These are phyloP conservation scores for Hyla sarda DNA, from an alignment of 2,113 vertebrate species.

Conservation along the genomic window DNA sequence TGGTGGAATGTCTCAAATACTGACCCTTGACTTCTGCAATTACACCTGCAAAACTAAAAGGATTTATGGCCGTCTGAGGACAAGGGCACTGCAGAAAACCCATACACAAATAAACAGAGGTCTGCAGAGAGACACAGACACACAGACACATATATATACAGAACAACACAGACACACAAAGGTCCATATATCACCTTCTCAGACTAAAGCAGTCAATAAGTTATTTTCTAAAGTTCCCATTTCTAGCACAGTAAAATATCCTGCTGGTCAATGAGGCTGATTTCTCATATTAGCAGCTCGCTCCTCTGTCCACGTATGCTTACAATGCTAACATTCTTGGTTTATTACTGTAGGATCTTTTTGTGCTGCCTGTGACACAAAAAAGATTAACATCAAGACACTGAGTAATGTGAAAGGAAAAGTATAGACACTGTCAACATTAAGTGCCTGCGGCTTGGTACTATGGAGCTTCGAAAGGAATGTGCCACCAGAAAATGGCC, in stretches of 20 bases:
- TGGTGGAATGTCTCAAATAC: slow-evolving; percentile 54
- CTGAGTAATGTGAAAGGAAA: slow-evolving; percentile 19
- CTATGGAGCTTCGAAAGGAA: too few relatives aligned
- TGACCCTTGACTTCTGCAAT: slow-evolving; percentile 58
- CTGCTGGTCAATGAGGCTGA: slow-evolving; percentile 16
- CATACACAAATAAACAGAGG: slow-evolving; percentile 58
- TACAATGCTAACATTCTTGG: background rate
- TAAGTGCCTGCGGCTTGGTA: too few relatives aligned
- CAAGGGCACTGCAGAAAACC: slow-evolving; percentile 46
- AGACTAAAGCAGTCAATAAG: slow-evolving; percentile 46
- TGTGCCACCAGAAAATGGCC: too few relatives aligned
- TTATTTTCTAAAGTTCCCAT: slow-evolving; percentile 37
- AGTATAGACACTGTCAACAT: background rate
- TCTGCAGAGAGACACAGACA: slow-evolving; percentile 54
- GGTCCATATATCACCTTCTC: slow-evolving; percentile 48
- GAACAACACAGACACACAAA: slow-evolving; percentile 53
- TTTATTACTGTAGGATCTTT: background rate
- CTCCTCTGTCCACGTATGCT: background rate
- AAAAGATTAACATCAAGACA: background rate
- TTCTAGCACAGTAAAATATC: slow-evolving; percentile 44
- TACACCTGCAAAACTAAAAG: slow-evolving; percentile 57
- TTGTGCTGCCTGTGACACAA: background rate
- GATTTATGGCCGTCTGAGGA: slow-evolving; percentile 59
- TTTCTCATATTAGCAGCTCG: slow-evolving; percentile 10
- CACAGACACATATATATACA: slow-evolving; percentile 55